Conservation (phyloP, 2,797 vertebrate species). For the Lindbergichthys nudifrons region DNA sequence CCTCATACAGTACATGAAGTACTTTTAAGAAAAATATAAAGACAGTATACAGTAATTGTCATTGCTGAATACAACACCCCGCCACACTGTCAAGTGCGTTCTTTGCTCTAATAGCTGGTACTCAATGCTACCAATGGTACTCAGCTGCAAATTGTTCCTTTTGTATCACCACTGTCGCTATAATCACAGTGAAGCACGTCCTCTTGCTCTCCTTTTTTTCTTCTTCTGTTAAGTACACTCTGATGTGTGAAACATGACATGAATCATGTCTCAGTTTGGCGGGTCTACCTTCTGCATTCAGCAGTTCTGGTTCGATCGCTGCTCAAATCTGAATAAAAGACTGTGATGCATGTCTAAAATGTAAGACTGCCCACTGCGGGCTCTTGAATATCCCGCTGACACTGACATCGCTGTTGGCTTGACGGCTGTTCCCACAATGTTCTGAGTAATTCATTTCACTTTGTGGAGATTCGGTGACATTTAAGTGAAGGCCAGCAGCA, state of each 20-base stretch:
- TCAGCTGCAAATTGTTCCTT: constrained; percentile 54
- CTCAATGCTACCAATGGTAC: constrained; percentile 46
- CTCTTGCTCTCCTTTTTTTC: constrained; percentile 53
- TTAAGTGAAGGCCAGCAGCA: constrained; percentile 55
- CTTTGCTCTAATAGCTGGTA: constrained; percentile 33
- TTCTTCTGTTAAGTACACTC: constrained; percentile 27
- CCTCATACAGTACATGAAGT: background rate
- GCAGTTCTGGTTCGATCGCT: constrained; percentile 29
- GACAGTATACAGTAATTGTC: constrained; percentile 2
- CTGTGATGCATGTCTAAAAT: constrained; percentile 36
- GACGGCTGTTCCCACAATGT: constrained; percentile 16
- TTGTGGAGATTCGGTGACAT: constrained; percentile 53
- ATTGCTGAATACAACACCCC: constrained; percentile 22
- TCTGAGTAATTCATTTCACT: constrained; percentile 45
- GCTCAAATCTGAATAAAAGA: constrained; percentile 34
- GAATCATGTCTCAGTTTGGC: constrained; percentile 52
- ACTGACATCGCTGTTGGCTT: constrained; percentile 10
- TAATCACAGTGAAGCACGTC: constrained; percentile 59
- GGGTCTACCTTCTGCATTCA: constrained; percentile 29
- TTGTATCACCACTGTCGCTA: constrained; percentile 41
- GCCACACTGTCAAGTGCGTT: constrained; percentile 41
- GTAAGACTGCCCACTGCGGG: constrained; percentile 26
- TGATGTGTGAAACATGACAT: constrained; percentile 41
- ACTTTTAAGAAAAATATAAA: constrained; percentile 25
- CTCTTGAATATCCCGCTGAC: constrained; percentile 28